A percentile compares a stretch with the other conserved stretches of the same genome.
phyloP scores from a whole-genome alignment of 2,888 invertebrate genomes.

The Junonia oenone region DNA sequence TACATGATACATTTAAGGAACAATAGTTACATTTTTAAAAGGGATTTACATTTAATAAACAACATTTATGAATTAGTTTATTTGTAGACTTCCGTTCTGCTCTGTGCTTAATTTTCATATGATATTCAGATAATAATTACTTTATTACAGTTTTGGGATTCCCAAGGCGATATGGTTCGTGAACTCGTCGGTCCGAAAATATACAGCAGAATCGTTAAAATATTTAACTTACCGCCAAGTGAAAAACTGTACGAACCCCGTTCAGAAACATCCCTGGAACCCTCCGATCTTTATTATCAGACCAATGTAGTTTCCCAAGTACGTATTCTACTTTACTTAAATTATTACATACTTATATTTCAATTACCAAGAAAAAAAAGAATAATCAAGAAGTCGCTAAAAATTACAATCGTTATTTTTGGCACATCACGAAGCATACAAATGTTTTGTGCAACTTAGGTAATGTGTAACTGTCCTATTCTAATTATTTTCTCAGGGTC shows the following conservation, averaged over 20 bases:
- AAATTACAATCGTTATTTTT: no score
- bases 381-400: no score
- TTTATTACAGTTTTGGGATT: slow-evolving; percentile 60
- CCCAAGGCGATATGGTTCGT: slow-evolving; percentile 50
- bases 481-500: slow-evolving; percentile 29
- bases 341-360: not conserved
- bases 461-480: no score
- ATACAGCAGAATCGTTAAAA: slow-evolving; percentile 55
- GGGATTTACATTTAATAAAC: no score
- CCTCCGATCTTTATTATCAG: slow-evolving; percentile 50
- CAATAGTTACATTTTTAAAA: no score
- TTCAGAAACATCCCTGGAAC: slow-evolving; percentile 40
- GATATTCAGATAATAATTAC: slow-evolving; percentile 12
- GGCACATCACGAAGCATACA: no score
- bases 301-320: slow-evolving; percentile 30
- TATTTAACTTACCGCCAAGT: slow-evolving; percentile 51
- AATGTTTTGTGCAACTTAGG: no score
- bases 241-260: slow-evolving; percentile 41
- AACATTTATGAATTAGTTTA: no score
- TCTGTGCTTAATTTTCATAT: no score
- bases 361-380: no score
- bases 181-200: slow-evolving; percentile 54
- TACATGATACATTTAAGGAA: no score
- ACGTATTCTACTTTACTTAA: slow-evolving; percentile 4
- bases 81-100: no score